A percentile compares a stretch with the other conserved stretches of the same genome.
phyloP scores from a whole-genome alignment of 2,888 invertebrate genomes.

The Dryocosmus kuriphilus region DNA sequence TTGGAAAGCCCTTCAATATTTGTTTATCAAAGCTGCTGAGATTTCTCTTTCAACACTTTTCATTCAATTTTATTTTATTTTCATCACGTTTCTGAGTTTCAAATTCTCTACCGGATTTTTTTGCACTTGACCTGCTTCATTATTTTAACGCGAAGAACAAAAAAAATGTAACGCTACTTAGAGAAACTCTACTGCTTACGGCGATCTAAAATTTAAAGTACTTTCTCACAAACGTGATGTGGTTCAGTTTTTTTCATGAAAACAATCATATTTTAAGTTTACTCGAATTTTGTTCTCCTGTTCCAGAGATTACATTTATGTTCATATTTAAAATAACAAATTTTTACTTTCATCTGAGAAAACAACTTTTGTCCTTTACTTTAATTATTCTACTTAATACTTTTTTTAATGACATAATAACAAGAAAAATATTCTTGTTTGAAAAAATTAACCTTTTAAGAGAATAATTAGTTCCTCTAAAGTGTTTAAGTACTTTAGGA shows the following conservation, averaged over 20 bases:
- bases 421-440: background rate
- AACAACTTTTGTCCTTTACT: background rate
- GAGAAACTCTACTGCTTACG: background rate
- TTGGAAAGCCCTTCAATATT: slow-evolving; percentile 32
- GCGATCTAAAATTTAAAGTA: background rate
- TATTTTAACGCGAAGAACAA: slow-evolving; percentile 22
- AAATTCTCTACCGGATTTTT: slow-evolving; percentile 17
- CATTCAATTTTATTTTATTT: slow-evolving; percentile 8
- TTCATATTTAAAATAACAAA: background rate
- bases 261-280: background rate
- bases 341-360: background rate
- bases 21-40: background rate
- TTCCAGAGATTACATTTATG: background rate
- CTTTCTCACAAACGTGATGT: background rate
- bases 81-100: slow-evolving; percentile 11
- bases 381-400: background rate
- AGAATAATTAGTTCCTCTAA: background rate
- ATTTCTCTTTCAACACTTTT: background rate
- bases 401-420: background rate
- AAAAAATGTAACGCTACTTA: background rate
- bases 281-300: background rate
- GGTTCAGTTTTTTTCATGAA: background rate
- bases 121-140: slow-evolving; percentile 29
- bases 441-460: background rate
- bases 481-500: background rate